Base-by-base conservation (phyloP, 2,888 invertebrate genomes). In the Tryphoninae sp. region DNA sequence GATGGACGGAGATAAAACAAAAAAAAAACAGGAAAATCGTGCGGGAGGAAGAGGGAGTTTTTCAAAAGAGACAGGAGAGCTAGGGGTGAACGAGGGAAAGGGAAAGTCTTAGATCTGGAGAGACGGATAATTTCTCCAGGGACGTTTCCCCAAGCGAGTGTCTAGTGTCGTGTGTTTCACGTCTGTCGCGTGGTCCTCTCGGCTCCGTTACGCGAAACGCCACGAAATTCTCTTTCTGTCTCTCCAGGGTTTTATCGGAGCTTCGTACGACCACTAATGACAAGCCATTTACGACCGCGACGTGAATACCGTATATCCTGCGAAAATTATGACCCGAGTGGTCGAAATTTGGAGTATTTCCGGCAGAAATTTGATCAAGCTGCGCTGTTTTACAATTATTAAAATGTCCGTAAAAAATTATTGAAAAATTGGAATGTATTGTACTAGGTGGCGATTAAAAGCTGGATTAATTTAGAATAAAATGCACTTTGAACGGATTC, bases 121-220 rank as follows among this genome's bases (percentile, higher is more conserved):
- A 67, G 65, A 53, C 51, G 76, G 83, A 82, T 81, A 82, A 82
- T 85, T 83, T 83, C 83, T 81, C 84, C 71, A 67, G 83, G 81
- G 84, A 84, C 75, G 72, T 45, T 68, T 65, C 55, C 65, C 55
- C 55, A 55, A 61, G 42, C 49, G 61, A 45, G 55, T 51, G 58
- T 65, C 33, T 55, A 74, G 69, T 49, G 42, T 80, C 76, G 16
- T n/a, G 67, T 42, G 51, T 65, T 26, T 49, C 75, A 65, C 61
- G 51, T 65, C 67, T 68, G 55, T 53, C 68, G 71, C 55, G 58
- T 71, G 64, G n/a, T 81, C 61, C 62, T 76, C 53, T 71, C 42
- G 26, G 71, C 51, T 49, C 67, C 40, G 49, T 58, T 67, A 71
- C 59, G 67, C 61, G 61, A 64, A 69, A 67, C 67, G 75, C 65